Conservation (phyloP, 2,888 invertebrate species). For the Erpobdella octoculata region DNA sequence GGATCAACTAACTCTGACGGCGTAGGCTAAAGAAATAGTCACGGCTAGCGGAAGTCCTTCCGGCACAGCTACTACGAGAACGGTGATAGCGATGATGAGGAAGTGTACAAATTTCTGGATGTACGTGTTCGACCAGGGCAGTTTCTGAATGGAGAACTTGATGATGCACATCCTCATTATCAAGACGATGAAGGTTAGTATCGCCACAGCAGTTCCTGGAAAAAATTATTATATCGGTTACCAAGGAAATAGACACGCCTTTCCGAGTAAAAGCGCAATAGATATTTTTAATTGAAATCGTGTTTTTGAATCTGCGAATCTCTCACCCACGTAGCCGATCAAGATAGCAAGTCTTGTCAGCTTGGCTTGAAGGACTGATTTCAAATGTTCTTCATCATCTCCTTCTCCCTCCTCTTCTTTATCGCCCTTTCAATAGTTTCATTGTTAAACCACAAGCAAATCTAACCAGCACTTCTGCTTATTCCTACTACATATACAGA, state of each 20-base stretch:
- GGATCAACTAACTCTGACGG: constrained; percentile 83
- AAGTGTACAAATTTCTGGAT: constrained; percentile 88
- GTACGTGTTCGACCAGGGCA: constrained; percentile 56
- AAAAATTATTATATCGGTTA: background rate
- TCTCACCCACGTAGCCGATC: constrained; percentile 89
- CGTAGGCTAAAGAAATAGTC: constrained; percentile 94
- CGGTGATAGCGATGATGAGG: constrained; percentile 98
- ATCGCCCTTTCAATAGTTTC: background rate
- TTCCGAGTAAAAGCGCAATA: background rate
- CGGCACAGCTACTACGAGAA: constrained; percentile 96
- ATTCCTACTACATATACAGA: too few species aligned
- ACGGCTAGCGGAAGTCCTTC: constrained; percentile 97
- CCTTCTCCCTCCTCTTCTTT: constrained; percentile 34
- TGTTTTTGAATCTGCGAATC: background rate
- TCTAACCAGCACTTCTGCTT: too few species aligned
- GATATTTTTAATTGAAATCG: too few species aligned
- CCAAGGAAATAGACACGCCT: background rate
- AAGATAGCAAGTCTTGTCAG: constrained; percentile 96
- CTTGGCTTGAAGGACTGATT: constrained; percentile 95
- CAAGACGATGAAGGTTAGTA: constrained; percentile 89
- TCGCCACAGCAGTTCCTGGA: constrained; percentile 79
- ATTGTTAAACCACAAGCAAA: background rate
- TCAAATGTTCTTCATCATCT: constrained; percentile 48
- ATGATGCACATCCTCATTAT: constrained; percentile 87
- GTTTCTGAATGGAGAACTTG: constrained; percentile 70